Conservation (phyloP, 1,140 invertebrate species). For the Uloborus diversus region DNA sequence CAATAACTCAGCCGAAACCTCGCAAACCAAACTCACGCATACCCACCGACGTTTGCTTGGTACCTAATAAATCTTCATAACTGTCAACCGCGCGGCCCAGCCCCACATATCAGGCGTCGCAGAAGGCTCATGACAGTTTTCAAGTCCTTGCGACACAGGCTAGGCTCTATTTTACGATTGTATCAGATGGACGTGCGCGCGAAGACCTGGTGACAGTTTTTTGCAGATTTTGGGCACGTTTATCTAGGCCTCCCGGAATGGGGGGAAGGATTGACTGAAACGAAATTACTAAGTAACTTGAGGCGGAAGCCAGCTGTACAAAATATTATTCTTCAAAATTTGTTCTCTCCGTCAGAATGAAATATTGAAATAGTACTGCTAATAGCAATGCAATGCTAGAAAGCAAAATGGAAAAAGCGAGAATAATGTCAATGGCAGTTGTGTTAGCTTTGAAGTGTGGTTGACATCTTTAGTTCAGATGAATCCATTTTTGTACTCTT, state of each 20-base stretch:
- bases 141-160: background rate
- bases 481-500: no score
- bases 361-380: no score
- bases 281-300: no score
- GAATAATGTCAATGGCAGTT: no score
- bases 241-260: background rate
- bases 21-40: background rate
- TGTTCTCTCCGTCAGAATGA: no score
- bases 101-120: constrained; percentile 29
- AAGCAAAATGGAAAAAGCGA: no score
- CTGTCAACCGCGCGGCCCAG: constrained; percentile 4
- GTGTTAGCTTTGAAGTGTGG: no score
- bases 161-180: constrained; percentile 14
- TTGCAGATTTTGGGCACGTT: constrained; percentile 33
- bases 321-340: no score
- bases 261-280: no score
- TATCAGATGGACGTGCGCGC: background rate
- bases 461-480: no score
- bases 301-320: no score
- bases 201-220: background rate
- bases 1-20: constrained; percentile 13
- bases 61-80: constrained; percentile 55
- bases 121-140: constrained; percentile 10
- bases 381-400: no score
- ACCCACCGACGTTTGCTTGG: constrained; percentile 23